A percentile compares a stretch with the other conserved stretches of the same genome.
phyloP scores from a whole-genome alignment of 2,888 invertebrate species.

The Micoletzkya japonica region DNA sequence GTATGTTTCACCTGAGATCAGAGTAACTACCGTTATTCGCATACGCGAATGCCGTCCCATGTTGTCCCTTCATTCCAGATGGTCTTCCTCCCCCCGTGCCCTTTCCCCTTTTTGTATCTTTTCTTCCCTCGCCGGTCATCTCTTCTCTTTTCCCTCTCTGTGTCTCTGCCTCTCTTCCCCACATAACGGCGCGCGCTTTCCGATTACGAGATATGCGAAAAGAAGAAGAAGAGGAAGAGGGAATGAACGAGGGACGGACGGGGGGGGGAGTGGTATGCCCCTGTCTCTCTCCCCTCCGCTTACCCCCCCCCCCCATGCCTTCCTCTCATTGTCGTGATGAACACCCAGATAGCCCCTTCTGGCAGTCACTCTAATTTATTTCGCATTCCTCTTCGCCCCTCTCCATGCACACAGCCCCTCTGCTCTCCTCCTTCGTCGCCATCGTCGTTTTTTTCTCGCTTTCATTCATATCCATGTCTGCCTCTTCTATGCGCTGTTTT shows the following conservation, averaged over 20 bases:
- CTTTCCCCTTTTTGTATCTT: neutral
- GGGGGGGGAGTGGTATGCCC: too few relatives aligned
- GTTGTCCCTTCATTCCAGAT: too few relatives aligned
- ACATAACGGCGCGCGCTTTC: too few relatives aligned
- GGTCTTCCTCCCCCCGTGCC: too few relatives aligned
- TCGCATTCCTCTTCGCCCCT: neutral
- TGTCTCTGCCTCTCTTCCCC: neutral
- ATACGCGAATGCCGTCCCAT: too few relatives aligned
- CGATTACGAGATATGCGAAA: too few relatives aligned
- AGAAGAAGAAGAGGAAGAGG: too few relatives aligned
- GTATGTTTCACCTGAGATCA: too few relatives aligned
- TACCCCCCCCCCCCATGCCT: neutral
- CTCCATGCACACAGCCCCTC: neutral
- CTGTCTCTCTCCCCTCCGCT: neutral
- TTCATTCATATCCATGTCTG: constrained; percentile 4
- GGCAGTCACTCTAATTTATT: neutral
- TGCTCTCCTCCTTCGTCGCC: neutral
- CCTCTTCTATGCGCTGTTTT: neutral
- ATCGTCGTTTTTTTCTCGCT: neutral
- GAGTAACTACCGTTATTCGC: too few relatives aligned
- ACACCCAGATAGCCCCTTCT: too few relatives aligned
- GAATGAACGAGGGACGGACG: too few relatives aligned
- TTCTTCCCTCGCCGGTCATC: neutral
- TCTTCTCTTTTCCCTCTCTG: neutral
- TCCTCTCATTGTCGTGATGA: neutral